Evolutionary conservation across 2,888 invertebrate species (phyloP).

Genomic region (Philonicus albiceps): DNA sequence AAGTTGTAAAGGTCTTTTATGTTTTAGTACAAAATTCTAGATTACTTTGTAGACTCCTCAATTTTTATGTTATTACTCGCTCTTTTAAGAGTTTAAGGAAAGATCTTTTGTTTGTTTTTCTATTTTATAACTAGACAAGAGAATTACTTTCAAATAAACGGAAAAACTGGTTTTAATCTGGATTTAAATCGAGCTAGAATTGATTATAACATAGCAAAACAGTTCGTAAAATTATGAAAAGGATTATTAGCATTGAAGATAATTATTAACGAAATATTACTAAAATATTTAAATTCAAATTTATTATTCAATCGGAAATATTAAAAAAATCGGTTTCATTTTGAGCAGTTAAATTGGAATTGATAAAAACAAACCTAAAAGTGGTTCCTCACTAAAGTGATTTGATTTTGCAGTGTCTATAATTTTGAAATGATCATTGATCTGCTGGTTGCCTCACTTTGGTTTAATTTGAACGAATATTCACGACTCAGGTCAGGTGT

Average conservation of each 20-base stretch:
- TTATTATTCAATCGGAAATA: neutral
- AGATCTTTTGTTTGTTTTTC: neutral
- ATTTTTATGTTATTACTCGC: neutral
- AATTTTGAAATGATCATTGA: neutral
- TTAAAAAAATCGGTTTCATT: neutral
- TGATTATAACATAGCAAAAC: no score
- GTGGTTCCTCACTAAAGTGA: neutral
- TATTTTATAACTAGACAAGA: neutral
- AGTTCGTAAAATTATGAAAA: no score
- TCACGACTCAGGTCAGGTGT: neutral
- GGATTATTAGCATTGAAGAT: no score
- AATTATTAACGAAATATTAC: neutral
- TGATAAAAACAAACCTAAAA: neutral
- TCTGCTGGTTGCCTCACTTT: neutral
- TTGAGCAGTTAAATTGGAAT: neutral
- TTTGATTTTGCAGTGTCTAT: neutral
- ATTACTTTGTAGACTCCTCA: neutral
- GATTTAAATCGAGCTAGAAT: no score
- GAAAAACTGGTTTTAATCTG: no score
- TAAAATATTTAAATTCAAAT: neutral
- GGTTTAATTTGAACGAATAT: neutral
- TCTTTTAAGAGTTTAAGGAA: neutral
- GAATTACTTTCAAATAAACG: neutral
- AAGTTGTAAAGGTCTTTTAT: neutral
- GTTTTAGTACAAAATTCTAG: neutral